phyloP scores from a whole-genome alignment of 2,113 vertebrate species.

The Clarias magur region DNA sequence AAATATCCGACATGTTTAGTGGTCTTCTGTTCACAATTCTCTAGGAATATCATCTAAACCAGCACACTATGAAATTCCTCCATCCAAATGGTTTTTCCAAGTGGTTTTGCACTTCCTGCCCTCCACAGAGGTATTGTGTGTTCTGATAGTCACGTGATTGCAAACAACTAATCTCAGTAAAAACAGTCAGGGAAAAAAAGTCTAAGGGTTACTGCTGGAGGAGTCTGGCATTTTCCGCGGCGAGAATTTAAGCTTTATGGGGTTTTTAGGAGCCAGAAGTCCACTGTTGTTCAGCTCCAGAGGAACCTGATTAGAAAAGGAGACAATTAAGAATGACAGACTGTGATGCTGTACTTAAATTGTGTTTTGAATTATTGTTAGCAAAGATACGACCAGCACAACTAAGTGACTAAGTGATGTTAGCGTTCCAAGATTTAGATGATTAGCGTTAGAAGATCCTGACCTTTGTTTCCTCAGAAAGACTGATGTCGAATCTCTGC shows the following conservation, averaged over 20 bases:
- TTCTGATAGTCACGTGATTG: too few species aligned
- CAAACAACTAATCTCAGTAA: too few species aligned
- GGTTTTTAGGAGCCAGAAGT: constrained; percentile 30
- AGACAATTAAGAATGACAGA: background rate
- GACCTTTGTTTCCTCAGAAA: constrained; percentile 52
- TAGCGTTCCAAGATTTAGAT: background rate
- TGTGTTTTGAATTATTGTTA: background rate
- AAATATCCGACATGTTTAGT: too few species aligned
- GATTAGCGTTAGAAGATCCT: background rate
- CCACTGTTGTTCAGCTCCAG: background rate
- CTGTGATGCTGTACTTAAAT: background rate
- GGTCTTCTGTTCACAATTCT: too few species aligned
- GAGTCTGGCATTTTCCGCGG: background rate
- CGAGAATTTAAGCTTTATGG: constrained; percentile 35
- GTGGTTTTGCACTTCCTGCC: too few species aligned
- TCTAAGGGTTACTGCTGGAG: background rate
- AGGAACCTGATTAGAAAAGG: constrained; percentile 35
- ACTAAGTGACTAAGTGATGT: too few species aligned
- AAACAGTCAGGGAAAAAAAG: background rate
- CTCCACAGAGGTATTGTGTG: too few species aligned
- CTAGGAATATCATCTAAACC: too few species aligned
- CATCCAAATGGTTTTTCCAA: too few species aligned
- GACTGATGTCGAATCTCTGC: constrained; percentile 36
- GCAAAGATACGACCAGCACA: background rate
- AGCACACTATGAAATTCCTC: too few species aligned